Percentiles rank a stretch among this genome's conserved stretches.
Evolutionary conservation across 2,797 vertebrate species (phyloP).

Genomic region (Cacajao melanocephalus): DNA sequence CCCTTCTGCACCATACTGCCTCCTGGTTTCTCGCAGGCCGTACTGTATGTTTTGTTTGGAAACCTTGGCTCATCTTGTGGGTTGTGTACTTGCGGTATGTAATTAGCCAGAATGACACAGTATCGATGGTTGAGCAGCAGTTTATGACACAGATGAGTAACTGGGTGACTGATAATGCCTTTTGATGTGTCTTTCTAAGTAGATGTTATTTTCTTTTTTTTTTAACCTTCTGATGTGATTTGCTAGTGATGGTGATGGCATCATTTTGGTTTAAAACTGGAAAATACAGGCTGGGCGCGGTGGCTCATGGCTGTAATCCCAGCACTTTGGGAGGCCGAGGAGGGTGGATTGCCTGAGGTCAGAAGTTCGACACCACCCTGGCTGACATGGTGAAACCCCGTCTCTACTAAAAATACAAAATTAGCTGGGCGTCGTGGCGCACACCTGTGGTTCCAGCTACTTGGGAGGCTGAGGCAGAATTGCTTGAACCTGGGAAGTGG

Average conservation of each 20-base stretch:
- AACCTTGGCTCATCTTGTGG: not conserved
- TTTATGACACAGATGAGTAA: conserved; percentile 11
- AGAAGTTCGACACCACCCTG: not conserved
- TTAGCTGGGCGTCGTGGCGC: fast-evolving
- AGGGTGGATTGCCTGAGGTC: not conserved
- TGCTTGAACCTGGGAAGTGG: not conserved
- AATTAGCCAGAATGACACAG: not conserved
- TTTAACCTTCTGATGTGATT: not conserved
- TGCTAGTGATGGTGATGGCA: not conserved
- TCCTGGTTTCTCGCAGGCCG: not conserved
- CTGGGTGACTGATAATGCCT: not conserved
- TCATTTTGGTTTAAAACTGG: conserved; percentile 14
- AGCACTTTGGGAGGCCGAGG: not conserved
- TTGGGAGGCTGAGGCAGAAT: not conserved
- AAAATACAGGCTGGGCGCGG: not conserved
- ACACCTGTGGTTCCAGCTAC: not conserved
- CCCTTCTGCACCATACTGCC: not conserved
- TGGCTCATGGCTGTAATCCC: not conserved
- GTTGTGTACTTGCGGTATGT: not conserved
- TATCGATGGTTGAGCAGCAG: not conserved
- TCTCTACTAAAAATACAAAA: not conserved
- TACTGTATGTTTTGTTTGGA: not conserved
- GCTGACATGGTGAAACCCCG: not conserved
- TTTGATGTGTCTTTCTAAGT: conserved; percentile 35
- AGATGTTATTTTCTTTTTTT: not conserved